Evolutionary conservation across 2,888 invertebrate genomes (phyloP), one percentile per base, ranked within the genome.

Genomic region (Listrodromus nycthemerus): DNA sequence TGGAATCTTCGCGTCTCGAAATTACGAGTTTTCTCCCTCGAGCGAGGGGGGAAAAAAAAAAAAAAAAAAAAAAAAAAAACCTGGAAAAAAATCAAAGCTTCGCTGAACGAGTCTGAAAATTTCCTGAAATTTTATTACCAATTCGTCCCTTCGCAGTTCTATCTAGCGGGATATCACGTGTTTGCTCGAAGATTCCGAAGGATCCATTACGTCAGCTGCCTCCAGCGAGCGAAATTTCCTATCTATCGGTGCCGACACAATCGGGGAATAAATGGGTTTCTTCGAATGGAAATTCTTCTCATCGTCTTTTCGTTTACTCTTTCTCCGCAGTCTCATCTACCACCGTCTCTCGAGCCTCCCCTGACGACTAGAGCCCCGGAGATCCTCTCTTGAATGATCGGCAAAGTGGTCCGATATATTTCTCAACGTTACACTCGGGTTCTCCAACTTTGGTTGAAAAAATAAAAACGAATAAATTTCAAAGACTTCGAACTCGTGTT

Each of bases 221-320:
- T 13, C n/a, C 6, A 45, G 58, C 45, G 48, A 63, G 50, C 74
- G 45, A 74, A 74, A 48, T 74, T 48, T 74, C 71, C 58, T 45
- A 55, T 24, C 71, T 37, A 74, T 74, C 74, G 48, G 74, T 52
- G 86, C 84, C 84, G 80, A 84, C 87, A 82, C 87, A 82, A 88
- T 85, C 87, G 86, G 88, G 84, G 86, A 89, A 90, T 91, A 91
- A 91, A 91, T 90, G 89, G 89, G 84, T 85, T 87, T 87, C 86
- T 83, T 80, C 86, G 86, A 89, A 90, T 90, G 90, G 89, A 89
- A 91, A 90, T 90, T 88, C 87, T 87, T 84, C 82, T 80, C 74
- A 61, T 79, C 70, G 24, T 50, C 52, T 48, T 48, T 80, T 80
- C 67, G 73, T 73, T 37, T 58, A 48, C 61, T 82, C 30, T 37